These are phyloP conservation scores for Cheilosia vernalis DNA, from an alignment of 2,888 invertebrate species.

Conservation along the genomic window DNA sequence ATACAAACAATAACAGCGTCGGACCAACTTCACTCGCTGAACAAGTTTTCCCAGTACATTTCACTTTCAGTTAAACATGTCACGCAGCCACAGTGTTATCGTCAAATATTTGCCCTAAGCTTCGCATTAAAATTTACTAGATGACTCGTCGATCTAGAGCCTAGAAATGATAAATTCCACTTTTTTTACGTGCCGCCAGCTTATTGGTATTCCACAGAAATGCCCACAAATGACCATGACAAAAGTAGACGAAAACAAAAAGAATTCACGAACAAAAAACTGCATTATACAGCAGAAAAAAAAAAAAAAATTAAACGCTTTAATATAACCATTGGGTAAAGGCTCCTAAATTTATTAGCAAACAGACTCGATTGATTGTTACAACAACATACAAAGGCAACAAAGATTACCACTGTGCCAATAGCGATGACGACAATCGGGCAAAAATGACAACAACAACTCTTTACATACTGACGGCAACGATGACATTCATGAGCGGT, in stretches of 20 bases:
- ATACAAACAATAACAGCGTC: background rate
- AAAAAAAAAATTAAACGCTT: conserved; percentile 29
- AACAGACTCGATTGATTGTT: conserved; percentile 28
- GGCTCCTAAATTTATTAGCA: conserved; percentile 38
- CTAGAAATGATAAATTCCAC: conserved; percentile 54
- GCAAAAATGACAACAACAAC: background rate
- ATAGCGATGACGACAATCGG: conserved; percentile 33
- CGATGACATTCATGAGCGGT: conserved; percentile 63
- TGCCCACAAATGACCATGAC: conserved; percentile 61
- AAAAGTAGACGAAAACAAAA: conserved; percentile 34
- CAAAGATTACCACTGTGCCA: conserved; percentile 30
- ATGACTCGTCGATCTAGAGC: conserved; percentile 22
- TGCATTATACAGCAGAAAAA: conserved; percentile 18
- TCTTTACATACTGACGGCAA: background rate
- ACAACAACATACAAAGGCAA: conserved; percentile 33
- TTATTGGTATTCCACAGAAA: conserved; percentile 70
- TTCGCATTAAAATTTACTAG: conserved; percentile 8
- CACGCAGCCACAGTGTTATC: conserved; percentile 24
- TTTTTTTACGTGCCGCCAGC: conserved; percentile 45
- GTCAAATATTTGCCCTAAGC: conserved; percentile 38
- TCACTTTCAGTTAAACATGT: conserved; percentile 37
- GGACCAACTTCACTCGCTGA: background rate
- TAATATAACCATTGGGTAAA: conserved; percentile 41
- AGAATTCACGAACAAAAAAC: conserved; percentile 41
- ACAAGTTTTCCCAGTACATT: conserved; percentile 20